Evolutionary conservation across 2,113 vertebrate species (phyloP), one percentile per base, ranked within the genome.

Genomic region (Atherinomorus stipes): DNA sequence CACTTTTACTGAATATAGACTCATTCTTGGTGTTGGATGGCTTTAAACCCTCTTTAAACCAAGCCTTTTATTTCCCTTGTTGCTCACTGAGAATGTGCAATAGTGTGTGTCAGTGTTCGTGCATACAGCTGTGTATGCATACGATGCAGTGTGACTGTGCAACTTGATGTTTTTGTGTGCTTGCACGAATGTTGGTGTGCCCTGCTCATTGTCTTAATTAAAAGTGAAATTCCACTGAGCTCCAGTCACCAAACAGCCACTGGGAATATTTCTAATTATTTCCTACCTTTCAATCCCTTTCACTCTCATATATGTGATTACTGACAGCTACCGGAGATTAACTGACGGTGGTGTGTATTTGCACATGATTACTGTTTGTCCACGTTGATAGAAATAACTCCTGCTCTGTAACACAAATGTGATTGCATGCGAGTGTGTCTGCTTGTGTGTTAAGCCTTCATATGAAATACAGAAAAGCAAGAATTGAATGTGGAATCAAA

Each of bases 211-310:
- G 51, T 81, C 85, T 91, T 93, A 91, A 92, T 91, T 91, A 90
- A 90, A 92, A 85, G 80, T 75, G 74, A 85, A 85, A 50, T 85
- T 74, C 82, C 54, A 63, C 49, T 19, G 81, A 86, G 81, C 71
- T 76, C 51, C 74, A 71, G 76, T 78, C 86, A 78, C 80, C 70
- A 52, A 84, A 74, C 78, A 83, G 80, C 90, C 86, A 80, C 81
- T 90, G 90, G 91, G 91, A 90, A 90, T 90, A 90, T 85, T 89
- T 92, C 73, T 89, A 91, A 93, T 93, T 92, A 91, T 88, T 86
- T 89, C 80, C 77, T 54, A 80, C 86, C 84, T 88, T 88, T 87
- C 81, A 86, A 50, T 85, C 74, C 71, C 61, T 18, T 64, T 89
- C 77, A 70, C 78, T 86, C 79, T 60, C 81, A 84, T 85, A 62